Evolutionary conservation across 2,888 invertebrate genomes (phyloP), one percentile per base, ranked within the genome.

Genomic region (Drosophila siamana): DNA sequence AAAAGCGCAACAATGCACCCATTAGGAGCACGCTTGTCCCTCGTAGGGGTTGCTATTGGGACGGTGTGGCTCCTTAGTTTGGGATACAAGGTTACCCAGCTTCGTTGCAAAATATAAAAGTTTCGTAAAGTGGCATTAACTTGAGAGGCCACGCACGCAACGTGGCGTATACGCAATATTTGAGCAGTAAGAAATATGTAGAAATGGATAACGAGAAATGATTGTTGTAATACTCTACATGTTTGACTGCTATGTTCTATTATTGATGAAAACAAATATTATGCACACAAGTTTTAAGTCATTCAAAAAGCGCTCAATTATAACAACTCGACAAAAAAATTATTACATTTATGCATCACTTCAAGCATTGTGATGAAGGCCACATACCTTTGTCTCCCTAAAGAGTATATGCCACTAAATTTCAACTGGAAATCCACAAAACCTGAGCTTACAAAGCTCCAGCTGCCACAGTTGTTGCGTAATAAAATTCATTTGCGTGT

Each of bases 91-190:
- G 36, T 30, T 41, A 30, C 24, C 54, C 33, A 60, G 72, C 77
- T 54, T 43, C 43, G 72, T 62, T 77, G 61, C 77, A 65, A 72
- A 72, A 71, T 74, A 77, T 65, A 68, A 69, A 86, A 86, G 59
- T 80, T 86, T 56, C 51, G 38, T 43, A 64, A 75, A 82, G 70
- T 75, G 66, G 86, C 75, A 82, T 86, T 83, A 83, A 65, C 63
- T 74, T 71, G 56, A 80, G 72, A 66, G 68, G 80, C 70, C 57
- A 69, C 56, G 68, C 76, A 59, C 65, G 64, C 52, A 44, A 33
- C 52, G 59, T 24, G 54, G 73, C 81, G 80, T 76, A 78, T 84
- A 73, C 78, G 78, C 67, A 83, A 78, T 69, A 66, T 69, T 64
- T 61, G 33, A 7, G 19, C 38, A 22, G 28, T 50, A 46, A 38